Conservation (phyloP, 2,797 vertebrate species). For the Ctenosaura bakeri region DNA sequence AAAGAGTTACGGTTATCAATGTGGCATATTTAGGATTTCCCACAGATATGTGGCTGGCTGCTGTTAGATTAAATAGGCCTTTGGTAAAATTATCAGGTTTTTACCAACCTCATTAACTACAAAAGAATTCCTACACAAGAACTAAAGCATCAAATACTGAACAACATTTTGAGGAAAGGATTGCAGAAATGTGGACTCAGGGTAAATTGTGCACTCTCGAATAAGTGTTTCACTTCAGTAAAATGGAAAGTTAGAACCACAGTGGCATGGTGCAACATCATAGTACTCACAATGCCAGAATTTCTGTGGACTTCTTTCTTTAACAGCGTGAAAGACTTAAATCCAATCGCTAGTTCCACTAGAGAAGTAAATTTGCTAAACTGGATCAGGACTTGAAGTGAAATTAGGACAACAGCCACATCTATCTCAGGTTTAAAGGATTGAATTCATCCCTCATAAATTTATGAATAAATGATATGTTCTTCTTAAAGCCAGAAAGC, state of each 20-base stretch:
- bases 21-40: not conserved
- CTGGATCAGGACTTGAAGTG: too few species aligned
- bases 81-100: not conserved
- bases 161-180: not conserved
- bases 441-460: too few species aligned
- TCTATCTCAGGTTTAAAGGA: too few species aligned
- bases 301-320: not conserved
- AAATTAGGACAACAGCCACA: too few species aligned
- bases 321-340: not conserved
- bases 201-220: too few species aligned
- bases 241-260: not conserved
- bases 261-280: not conserved
- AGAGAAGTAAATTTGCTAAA: too few species aligned
- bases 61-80: too few species aligned
- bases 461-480: too few species aligned
- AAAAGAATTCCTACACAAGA: not conserved
- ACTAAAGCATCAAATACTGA: not conserved
- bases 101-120: not conserved
- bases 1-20: not conserved
- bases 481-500: too few species aligned
- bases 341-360: too few species aligned
- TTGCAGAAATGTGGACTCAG: not conserved
- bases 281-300: not conserved
- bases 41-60: too few species aligned
- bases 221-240: too few species aligned